Percentiles rank a stretch among this genome's conserved stretches.
Evolutionary conservation across 2,113 vertebrate species (phyloP).

Genomic region (Salvator merianae): DNA sequence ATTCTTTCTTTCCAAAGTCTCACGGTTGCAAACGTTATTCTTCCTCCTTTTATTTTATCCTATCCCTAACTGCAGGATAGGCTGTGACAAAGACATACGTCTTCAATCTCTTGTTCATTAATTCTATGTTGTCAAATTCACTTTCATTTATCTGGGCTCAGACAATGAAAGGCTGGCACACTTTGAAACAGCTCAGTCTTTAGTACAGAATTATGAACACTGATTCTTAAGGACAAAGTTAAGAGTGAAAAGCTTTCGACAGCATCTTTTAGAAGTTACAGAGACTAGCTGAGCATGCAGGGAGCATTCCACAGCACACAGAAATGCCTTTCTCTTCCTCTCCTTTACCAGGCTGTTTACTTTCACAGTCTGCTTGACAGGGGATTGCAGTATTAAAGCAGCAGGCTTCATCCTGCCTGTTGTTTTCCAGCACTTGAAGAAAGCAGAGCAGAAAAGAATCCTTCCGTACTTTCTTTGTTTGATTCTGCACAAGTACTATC

Average conservation of each 20-base stretch:
- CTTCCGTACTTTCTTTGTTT: not conserved
- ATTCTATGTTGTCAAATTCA: not conserved
- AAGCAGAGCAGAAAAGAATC: conserved; percentile 12
- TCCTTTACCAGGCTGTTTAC: conserved; percentile 31
- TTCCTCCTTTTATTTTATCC: no score
- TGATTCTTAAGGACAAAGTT: not conserved
- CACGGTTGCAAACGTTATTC: no score
- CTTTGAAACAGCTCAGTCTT: not conserved
- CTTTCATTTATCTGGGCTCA: not conserved
- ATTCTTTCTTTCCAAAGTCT: no score
- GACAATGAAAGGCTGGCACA: not conserved
- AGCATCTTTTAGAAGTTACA: conserved; percentile 26
- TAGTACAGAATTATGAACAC: not conserved
- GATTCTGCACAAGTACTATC: not conserved
- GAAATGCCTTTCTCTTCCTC: conserved; percentile 22
- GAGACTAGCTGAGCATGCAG: conserved; percentile 32
- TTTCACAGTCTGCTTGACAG: conserved; percentile 31
- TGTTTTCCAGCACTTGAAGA: conserved; percentile 30
- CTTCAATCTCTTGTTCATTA: not conserved
- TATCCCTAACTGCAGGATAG: no score
- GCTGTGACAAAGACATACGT: no score
- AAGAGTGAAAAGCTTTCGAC: conserved; percentile 4
- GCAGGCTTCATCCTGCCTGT: conserved; percentile 27
- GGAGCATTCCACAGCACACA: conserved; percentile 24
- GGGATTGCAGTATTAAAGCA: conserved; percentile 32